phyloP scores from a whole-genome alignment of 2,797 vertebrate genomes.

The Spondyliosoma cantharus region DNA sequence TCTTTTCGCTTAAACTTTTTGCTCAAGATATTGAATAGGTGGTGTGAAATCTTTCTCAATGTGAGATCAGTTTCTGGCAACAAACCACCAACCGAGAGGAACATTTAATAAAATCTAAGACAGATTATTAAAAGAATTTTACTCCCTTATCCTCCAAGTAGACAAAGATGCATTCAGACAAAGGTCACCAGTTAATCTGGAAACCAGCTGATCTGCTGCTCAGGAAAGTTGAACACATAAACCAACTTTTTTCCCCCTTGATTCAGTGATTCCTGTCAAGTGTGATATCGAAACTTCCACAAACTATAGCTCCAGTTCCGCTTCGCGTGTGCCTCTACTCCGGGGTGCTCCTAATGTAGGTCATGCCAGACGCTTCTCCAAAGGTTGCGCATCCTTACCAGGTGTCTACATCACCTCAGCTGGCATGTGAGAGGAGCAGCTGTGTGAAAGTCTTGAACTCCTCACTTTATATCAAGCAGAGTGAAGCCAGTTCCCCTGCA shows the following conservation, averaged over 20 bases:
- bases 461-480: background rate
- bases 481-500: slow-evolving; percentile 17
- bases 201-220: background rate
- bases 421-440: slow-evolving; percentile 26
- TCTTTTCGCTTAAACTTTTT: background rate
- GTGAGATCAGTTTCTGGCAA: background rate
- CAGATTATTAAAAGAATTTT: background rate
- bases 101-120: background rate
- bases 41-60: no score
- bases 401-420: slow-evolving; percentile 31
- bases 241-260: slow-evolving; percentile 1
- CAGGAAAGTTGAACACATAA: background rate
- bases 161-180: slow-evolving; percentile 1
- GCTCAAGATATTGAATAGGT: background rate
- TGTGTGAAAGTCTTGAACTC: slow-evolving; percentile 12
- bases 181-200: slow-evolving; percentile 31
- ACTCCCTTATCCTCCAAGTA: background rate
- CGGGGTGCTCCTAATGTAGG: slow-evolving; percentile 13
- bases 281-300: slow-evolving; percentile 27
- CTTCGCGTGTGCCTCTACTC: background rate
- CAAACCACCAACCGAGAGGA: background rate
- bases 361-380: slow-evolving; percentile 2
- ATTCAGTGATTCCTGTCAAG: background rate
- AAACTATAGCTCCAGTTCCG: background rate
- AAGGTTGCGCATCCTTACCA: slow-evolving; percentile 24